Evolutionary conservation across 35 echinoderm and acorn worm species (phyloP), one percentile per base, ranked within the genome.

Genomic region (Patiria miniata): DNA sequence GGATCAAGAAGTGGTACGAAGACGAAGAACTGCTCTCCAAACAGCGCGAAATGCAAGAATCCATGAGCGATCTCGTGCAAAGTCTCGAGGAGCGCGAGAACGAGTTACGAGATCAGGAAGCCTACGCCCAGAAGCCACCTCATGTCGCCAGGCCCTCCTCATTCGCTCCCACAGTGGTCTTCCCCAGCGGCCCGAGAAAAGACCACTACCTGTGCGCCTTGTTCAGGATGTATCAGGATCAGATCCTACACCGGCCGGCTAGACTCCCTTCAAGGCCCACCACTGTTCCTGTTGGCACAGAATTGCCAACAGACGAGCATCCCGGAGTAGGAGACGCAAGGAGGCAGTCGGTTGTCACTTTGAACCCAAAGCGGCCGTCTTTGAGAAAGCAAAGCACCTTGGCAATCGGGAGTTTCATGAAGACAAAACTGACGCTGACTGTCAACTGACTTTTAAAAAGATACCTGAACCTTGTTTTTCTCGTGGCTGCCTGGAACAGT

Each of bases 51-150:
- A 69, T 81, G n/a, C 92, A 94, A 56, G 78, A 81, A 2, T 83
- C 82, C 7, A 57, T 94, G 29, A 94, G 34, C n/a, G 44, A 84
- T 61, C 81, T 94, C 61, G 89, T 94, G 51, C 52, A 83, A 36
- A 79, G 82, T 16, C 89, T 94, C 59, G 85, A 94, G 51, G 68
- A 59, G 44, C 52, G 79, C 18, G 92, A 94, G 36, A 79, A 87
- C 5, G 85, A 87, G 21, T 68, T 69, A 29, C 80, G 82, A 50
- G 92, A 90, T 26, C 65, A 82, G 21, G 83, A 32, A 86, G 55
- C 61, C 21, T 39, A 34, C 78, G 65, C 39, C 33, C 40, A 87
- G 22, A 87, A 77, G 32, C 42, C 68, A 5, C 68, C 77, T 16
- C 77, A 68, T 28, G 54, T 15, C 42, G 85, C 39, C 7, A 60